Conservation (phyloP, 1,140 invertebrate genomes). For the Diploscapter pachys region DNA sequence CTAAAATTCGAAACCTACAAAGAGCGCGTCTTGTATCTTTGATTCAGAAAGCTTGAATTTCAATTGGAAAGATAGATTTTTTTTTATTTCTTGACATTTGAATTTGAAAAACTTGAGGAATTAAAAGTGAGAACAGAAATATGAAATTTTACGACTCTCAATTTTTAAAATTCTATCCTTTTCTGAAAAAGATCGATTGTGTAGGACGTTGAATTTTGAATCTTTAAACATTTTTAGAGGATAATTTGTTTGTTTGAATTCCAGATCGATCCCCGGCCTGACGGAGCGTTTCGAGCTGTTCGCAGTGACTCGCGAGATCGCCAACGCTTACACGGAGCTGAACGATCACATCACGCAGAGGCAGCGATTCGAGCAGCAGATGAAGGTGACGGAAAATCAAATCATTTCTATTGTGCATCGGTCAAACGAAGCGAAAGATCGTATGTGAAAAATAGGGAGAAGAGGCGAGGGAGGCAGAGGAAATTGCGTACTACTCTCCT, state of each 20-base stretch:
- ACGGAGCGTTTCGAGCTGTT: constrained; percentile 98
- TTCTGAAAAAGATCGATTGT: too few species aligned
- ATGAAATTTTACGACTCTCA: too few species aligned
- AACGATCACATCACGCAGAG: constrained; percentile 94
- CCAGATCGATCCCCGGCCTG: constrained; percentile 73
- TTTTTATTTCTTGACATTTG: too few species aligned
- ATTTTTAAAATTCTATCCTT: too few species aligned
- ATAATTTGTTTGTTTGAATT: neutral
- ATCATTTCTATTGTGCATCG: neutral
- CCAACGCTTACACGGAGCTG: constrained; percentile 98
- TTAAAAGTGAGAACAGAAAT: too few species aligned
- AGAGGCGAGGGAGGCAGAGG: too few species aligned
- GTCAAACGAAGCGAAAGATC: neutral
- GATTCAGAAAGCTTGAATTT: neutral
- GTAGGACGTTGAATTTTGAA: too few species aligned
- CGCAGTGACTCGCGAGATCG: constrained; percentile 92
- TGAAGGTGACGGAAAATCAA: constrained; percentile 64
- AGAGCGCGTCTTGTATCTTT: neutral
- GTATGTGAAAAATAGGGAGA: neutral
- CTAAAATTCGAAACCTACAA: too few species aligned
- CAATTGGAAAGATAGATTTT: too few species aligned
- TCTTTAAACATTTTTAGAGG: too few species aligned
- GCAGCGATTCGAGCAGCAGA: constrained; percentile 88
- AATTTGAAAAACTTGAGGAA: too few species aligned
- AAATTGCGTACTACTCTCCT: too few species aligned